These are phyloP conservation scores for Paralvinella palmiformis DNA, from an alignment of 1,140 invertebrate species.

Conservation along the genomic window DNA sequence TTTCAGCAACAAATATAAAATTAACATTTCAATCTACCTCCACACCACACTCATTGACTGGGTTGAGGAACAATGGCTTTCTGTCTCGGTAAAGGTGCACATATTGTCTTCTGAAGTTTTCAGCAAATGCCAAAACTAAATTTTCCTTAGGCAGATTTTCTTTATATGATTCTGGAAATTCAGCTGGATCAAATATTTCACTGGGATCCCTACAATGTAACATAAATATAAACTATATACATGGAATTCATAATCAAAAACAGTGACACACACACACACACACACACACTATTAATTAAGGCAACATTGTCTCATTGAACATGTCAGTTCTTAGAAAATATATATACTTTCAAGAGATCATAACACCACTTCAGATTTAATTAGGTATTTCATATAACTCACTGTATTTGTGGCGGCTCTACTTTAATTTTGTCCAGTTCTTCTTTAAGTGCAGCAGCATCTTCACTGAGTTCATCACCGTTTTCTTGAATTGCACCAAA, in stretches of 20 bases:
- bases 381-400: slow-evolving; percentile 8
- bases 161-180: slow-evolving; percentile 64
- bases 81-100: slow-evolving; percentile 60
- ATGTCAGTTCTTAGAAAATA: background rate
- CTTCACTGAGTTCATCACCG: slow-evolving; percentile 29
- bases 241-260: background rate
- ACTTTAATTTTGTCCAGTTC: slow-evolving; percentile 43
- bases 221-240: background rate
- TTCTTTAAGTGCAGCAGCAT: slow-evolving; percentile 38
- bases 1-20: too few species aligned
- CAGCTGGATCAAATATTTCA: slow-evolving; percentile 40
- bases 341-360: background rate
- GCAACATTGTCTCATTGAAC: background rate
- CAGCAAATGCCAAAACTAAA: slow-evolving; percentile 55
- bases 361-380: background rate
- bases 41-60: slow-evolving; percentile 71
- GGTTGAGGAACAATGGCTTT: slow-evolving; percentile 67
- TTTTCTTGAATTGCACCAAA: too few species aligned
- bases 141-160: slow-evolving; percentile 71
- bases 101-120: slow-evolving; percentile 77
- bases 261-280: background rate
- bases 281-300: too few species aligned
- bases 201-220: slow-evolving; percentile 25
- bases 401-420: slow-evolving; percentile 33
- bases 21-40: slow-evolving; percentile 43